Percentiles rank a stretch among this genome's conserved stretches.
Conservation (phyloP, 2,113 vertebrate genomes). For the Accipiter cooperii region DNA sequence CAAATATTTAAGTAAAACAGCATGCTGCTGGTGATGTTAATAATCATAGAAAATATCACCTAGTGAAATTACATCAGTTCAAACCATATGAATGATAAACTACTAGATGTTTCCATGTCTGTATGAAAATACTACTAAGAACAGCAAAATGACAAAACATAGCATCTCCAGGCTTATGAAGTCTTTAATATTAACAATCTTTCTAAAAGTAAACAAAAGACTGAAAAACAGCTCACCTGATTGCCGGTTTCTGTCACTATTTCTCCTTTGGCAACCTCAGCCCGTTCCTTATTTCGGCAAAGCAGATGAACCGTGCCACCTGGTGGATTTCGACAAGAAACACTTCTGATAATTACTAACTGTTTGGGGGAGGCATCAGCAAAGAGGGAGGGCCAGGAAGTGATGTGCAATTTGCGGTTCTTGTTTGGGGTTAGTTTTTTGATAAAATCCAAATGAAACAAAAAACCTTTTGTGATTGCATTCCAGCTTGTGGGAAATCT, state of each 20-base stretch:
- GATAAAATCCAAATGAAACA: not conserved
- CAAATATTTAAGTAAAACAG: not conserved
- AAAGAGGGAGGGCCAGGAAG: not conserved
- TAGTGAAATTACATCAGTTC: not conserved
- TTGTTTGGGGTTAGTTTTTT: not conserved
- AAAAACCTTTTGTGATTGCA: not conserved
- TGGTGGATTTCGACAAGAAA: slow-evolving; percentile 54
- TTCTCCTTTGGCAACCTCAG: slow-evolving; percentile 76
- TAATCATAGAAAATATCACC: not conserved
- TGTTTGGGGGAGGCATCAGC: not conserved
- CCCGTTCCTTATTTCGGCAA: slow-evolving; percentile 74
- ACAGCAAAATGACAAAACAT: not conserved
- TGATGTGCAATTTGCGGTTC: not conserved
- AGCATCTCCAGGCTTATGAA: not conserved
- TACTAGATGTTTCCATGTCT: not conserved
- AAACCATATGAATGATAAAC: not conserved
- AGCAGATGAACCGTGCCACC: slow-evolving; percentile 85
- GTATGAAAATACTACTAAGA: not conserved
- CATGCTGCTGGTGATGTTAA: not conserved
- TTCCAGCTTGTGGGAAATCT: not conserved
- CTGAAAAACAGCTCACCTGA: slow-evolving; percentile 56
- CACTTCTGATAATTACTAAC: not conserved
- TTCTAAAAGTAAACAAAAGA: not conserved
- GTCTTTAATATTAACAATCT: not conserved
- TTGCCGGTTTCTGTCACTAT: slow-evolving; percentile 74